Evolutionary conservation across 2,888 invertebrate genomes (phyloP).

Genomic region (Pachydiplax longipennis): DNA sequence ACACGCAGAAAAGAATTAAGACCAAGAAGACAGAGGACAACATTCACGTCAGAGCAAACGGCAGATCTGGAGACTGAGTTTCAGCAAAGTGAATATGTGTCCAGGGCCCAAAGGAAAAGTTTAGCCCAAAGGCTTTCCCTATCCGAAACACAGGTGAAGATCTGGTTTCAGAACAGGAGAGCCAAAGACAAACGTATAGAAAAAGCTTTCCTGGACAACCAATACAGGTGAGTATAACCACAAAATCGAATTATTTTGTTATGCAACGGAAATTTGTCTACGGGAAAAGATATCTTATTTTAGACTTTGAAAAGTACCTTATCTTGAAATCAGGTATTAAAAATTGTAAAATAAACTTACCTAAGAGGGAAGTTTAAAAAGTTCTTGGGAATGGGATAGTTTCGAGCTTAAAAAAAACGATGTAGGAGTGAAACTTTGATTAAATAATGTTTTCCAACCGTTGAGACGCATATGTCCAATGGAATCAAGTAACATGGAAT

Average conservation of each 20-base stretch:
- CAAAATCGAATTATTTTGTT: background rate
- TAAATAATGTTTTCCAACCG: too few species aligned
- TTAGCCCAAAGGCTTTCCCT: constrained; percentile 72
- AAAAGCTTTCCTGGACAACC: constrained; percentile 94
- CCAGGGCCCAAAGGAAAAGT: constrained; percentile 82
- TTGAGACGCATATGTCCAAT: too few species aligned
- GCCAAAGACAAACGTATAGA: constrained; percentile 97
- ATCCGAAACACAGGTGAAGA: constrained; percentile 82
- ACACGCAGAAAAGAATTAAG: constrained; percentile 85
- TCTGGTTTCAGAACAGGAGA: constrained; percentile 93
- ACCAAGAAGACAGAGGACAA: constrained; percentile 89
- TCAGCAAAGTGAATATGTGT: constrained; percentile 91
- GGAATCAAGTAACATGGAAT: too few species aligned
- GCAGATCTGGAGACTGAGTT: constrained; percentile 89
- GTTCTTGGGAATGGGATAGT: too few species aligned
- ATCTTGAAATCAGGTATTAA: too few species aligned
- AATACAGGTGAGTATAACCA: constrained; percentile 77
- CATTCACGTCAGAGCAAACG: constrained; percentile 94
- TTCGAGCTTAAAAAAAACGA: too few species aligned
- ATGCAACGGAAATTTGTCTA: too few species aligned
- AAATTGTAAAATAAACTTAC: too few species aligned
- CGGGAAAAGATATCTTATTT: too few species aligned
- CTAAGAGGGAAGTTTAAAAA: too few species aligned
- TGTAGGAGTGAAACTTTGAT: too few species aligned
- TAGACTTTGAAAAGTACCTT: too few species aligned